These are phyloP conservation scores for Aporophyla lueneburgensis DNA, from an alignment of 2,888 invertebrate species.

Conservation along the genomic window DNA sequence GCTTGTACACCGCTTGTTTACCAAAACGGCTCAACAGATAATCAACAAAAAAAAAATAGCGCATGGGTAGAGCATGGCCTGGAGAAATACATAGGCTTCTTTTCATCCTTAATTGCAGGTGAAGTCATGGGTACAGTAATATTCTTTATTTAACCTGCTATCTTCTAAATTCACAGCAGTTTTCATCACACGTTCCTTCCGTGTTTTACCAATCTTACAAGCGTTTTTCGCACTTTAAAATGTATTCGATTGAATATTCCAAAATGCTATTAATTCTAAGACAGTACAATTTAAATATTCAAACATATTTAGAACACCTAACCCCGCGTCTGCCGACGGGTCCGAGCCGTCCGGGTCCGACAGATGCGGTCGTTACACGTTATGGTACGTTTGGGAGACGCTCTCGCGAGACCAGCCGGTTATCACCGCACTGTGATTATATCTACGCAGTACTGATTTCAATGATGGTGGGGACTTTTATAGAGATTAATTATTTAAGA, in stretches of 20 bases:
- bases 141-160: too few species aligned
- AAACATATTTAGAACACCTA: constrained; percentile 36
- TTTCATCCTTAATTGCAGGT: too few species aligned
- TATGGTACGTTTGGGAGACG: constrained; percentile 81
- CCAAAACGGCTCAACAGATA: too few species aligned
- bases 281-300: constrained; percentile 15
- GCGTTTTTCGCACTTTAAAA: too few species aligned
- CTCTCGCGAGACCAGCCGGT: constrained; percentile 73
- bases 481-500: constrained; percentile 55
- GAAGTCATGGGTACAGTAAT: too few species aligned
- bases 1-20: too few species aligned
- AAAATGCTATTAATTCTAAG: neutral
- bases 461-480: constrained; percentile 56
- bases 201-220: neutral
- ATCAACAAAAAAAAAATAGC: too few species aligned
- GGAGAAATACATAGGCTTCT: too few species aligned
- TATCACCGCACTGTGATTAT: constrained; percentile 67
- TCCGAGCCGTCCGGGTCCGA: constrained; percentile 61
- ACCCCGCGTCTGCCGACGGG: constrained; percentile 56
- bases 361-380: constrained; percentile 86
- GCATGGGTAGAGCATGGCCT: too few species aligned
- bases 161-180: neutral
- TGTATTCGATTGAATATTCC: neutral
- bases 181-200: neutral
- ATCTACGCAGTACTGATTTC: constrained; percentile 61